Evolutionary conservation across 1,140 invertebrate species (phyloP).

Genomic region (Reticulitermes speratus): DNA sequence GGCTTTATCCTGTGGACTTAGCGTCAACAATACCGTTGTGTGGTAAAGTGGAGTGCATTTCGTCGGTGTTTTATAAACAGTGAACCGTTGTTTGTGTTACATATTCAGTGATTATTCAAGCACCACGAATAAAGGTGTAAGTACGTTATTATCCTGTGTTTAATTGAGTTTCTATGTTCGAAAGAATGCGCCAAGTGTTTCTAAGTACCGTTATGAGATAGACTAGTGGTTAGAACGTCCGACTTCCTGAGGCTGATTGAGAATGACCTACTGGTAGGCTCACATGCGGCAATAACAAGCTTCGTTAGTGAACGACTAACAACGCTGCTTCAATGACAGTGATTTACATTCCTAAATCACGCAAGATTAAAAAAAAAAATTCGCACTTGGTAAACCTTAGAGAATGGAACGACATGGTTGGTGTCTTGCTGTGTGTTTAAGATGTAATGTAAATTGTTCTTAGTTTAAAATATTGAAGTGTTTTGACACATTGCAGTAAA

Average conservation of each 20-base stretch:
- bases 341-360: background rate
- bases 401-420: no score
- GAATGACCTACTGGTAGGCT: background rate
- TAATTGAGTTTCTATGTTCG: background rate
- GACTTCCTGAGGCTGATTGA: slow-evolving; percentile 3
- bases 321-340: background rate
- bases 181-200: background rate
- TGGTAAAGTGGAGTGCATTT: no score
- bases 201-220: background rate
- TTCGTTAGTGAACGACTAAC: background rate
- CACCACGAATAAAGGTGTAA: background rate
- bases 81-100: no score
- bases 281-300: background rate
- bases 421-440: background rate
- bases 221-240: background rate
- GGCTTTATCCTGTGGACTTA: no score
- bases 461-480: background rate
- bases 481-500: background rate
- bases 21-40: no score
- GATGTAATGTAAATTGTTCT: background rate
- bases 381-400: no score
- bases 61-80: no score
- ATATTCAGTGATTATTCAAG: no score
- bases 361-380: no score
- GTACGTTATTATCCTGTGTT: background rate